These are phyloP conservation scores for Marasmarcha lunaedactyla DNA, from an alignment of 2,888 invertebrate species.

Conservation along the genomic window DNA sequence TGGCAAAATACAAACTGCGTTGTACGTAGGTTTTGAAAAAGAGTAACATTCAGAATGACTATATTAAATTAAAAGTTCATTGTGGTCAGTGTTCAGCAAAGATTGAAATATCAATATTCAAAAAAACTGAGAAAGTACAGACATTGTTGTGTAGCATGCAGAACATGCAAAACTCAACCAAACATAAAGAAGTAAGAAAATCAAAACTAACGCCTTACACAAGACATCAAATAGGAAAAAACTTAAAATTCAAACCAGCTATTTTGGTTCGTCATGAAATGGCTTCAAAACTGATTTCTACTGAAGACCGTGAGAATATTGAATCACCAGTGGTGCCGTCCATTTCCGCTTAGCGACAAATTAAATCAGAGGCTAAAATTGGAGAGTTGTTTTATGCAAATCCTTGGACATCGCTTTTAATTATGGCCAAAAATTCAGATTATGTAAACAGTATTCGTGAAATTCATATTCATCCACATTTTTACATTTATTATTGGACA, in stretches of 20 bases:
- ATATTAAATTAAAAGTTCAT: slow-evolving; percentile 3
- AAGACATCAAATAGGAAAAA: slow-evolving; percentile 6
- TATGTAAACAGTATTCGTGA: slow-evolving; percentile 1
- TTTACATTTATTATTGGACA: no score
- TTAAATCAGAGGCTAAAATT: slow-evolving; percentile 5
- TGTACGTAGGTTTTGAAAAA: slow-evolving; percentile 5
- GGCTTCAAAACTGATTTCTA: no score
- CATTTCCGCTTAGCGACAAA: no score
- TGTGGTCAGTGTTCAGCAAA: slow-evolving; percentile 3
- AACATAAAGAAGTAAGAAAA: slow-evolving; percentile 6
- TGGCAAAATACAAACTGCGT: slow-evolving; percentile 4
- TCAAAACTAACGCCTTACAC: slow-evolving; percentile 6
- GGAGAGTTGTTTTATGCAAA: slow-evolving; percentile 4
- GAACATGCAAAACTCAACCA: slow-evolving; percentile 3
- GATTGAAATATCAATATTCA: slow-evolving; percentile 3
- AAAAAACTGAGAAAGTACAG: neutral
- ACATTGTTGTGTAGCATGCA: slow-evolving; percentile 4
- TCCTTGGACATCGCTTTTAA: slow-evolving; percentile 1
- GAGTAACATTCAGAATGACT: slow-evolving; percentile 2
- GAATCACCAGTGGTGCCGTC: slow-evolving; percentile 2
- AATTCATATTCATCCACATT: slow-evolving; percentile 6
- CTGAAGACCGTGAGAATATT: slow-evolving; percentile 1
- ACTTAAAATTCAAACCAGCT: slow-evolving; percentile 3
- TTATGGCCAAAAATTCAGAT: neutral
- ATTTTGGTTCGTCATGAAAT: slow-evolving; percentile 3